Base-by-base conservation (phyloP, 2,888 invertebrate genomes). In the Cerceris ruficornis region DNA sequence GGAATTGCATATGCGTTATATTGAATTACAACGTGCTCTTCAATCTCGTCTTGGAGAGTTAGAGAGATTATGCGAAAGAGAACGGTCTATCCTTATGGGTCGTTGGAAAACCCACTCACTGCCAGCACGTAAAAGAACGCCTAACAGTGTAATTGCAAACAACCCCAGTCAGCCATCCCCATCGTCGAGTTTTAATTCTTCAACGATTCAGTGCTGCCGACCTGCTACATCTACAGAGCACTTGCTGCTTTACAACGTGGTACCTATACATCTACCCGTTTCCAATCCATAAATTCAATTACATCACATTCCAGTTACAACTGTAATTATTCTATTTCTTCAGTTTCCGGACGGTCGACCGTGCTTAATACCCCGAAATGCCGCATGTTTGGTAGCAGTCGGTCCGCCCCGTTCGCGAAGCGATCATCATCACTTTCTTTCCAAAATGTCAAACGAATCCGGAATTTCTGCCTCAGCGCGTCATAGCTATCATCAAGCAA, bases 51-150 rank as follows among this genome's bases (percentile, higher is more conserved):
- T 97, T 94, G 95, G 95, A 59, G 98, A 98, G 91, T 92, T 98
- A 67, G 98, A 98, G 90, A 95, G 96, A 68, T 94, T 98, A 7
- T 96, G 96, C 85, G 93, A 97, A 69, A 94, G 96, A 5, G 98
- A 98, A 91, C 94, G 96, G 69, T 97, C 98, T 89, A 94, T 98
- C 11, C 93, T 97, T 58, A 96, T 97, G 93, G 95, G 96, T 28
- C 96, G 97, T 91, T 97, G 97, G 97, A 97, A 97, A 93, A 97
- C 97, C 0, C 97, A 97, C 91, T 97, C 97, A 90, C 93, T 97
- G 81, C 97, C 97, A 13, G 97, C 97, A 0, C 94, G 97, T 76
- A 97, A 97, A 91, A 96, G 97, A 93, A 95, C 96, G 69, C 94
- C 94, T 0, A 95, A 95, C 1, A 93, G 93, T 1, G 90, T 93